These are phyloP conservation scores for Lampropteryx suffumata DNA, from an alignment of 2,888 invertebrate species.

Conservation along the genomic window DNA sequence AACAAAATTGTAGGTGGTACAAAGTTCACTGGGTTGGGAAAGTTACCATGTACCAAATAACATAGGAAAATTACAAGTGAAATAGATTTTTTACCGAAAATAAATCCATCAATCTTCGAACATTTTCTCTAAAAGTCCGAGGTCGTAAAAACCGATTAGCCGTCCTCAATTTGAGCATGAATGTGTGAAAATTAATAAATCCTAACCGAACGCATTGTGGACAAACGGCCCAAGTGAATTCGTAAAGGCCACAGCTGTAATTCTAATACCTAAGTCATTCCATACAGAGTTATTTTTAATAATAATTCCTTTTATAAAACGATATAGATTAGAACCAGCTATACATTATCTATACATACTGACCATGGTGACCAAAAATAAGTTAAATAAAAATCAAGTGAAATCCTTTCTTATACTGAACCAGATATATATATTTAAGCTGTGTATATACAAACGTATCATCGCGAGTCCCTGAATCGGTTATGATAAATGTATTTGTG, in stretches of 20 bases:
- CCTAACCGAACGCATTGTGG: conserved; percentile 44
- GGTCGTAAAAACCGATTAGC: conserved; percentile 35
- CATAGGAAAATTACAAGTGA: too few relatives aligned
- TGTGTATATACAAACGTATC: conserved; percentile 16
- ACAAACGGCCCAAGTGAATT: conserved; percentile 24
- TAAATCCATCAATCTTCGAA: conserved; percentile 29
- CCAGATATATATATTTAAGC: conserved; percentile 1
- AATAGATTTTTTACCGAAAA: background rate
- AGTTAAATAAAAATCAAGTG: too few relatives aligned
- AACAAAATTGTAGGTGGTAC: too few relatives aligned
- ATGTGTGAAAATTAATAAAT: conserved; percentile 67
- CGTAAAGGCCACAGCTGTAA: conserved; percentile 1
- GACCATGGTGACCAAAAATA: too few relatives aligned
- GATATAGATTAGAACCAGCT: too few relatives aligned
- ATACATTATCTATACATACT: too few relatives aligned
- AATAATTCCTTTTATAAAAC: too few relatives aligned
- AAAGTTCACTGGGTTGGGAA: too few relatives aligned
- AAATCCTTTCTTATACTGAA: background rate
- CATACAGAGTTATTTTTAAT: too few relatives aligned
- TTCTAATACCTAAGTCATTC: background rate
- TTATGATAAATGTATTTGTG: conserved; percentile 73
- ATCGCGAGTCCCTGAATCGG: conserved; percentile 41
- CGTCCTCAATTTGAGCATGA: conserved; percentile 34
- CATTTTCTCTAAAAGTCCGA: conserved; percentile 19
- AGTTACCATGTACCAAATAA: too few relatives aligned